Evolutionary conservation across 2,888 invertebrate genomes (phyloP), one percentile per base, ranked within the genome.

Genomic region (Celastrina argiolus): DNA sequence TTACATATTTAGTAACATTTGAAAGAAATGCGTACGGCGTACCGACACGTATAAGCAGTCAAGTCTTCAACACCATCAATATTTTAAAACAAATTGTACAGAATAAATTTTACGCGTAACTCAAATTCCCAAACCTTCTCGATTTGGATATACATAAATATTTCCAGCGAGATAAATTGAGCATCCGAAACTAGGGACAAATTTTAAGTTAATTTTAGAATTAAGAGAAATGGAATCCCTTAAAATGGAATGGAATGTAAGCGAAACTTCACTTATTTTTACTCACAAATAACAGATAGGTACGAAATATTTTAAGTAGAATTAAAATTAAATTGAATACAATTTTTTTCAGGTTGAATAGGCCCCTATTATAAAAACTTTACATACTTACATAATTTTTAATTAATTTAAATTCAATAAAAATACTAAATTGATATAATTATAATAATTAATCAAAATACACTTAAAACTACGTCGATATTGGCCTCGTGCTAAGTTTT

Each of bases 81-180:
- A 58, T 16, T 58, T 31, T 58, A 58, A 31, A 31, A 58, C 14
- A 58, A 58, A 58, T 31, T n/a, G 31, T 18, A 58, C 31, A 12
- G 6, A 45, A 16, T 16, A 45, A 16, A 45, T 45, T 31, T 31
- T 18, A 28, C 8, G n/a, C 31, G 16, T 58, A 58, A 16, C 14
- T n/a, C 16, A 2, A 16, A 58, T 63, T 63, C 42, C 26, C 41
- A 39, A 41, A 41, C 10, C 28, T n/a, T n/a, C 64, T 65, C 31
- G 10, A 39, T 65, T 65, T 65, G 56, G 34, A 65, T n/a, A 56
- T 36, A 36, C 51, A 64, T 64, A 64, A 56, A 65, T 51, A 51
- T 65, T 22, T 14, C 36, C 16, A 65, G 56, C 36, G 10, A 66
- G 72, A 74, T 72, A 73, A 73, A 74, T 74, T 71, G 71, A 69